A percentile compares a stretch with the other conserved stretches of the same genome.
These are phyloP conservation scores for Liodrosophila aerea DNA, from an alignment of 2,888 invertebrate genomes.

Conservation along the genomic window DNA sequence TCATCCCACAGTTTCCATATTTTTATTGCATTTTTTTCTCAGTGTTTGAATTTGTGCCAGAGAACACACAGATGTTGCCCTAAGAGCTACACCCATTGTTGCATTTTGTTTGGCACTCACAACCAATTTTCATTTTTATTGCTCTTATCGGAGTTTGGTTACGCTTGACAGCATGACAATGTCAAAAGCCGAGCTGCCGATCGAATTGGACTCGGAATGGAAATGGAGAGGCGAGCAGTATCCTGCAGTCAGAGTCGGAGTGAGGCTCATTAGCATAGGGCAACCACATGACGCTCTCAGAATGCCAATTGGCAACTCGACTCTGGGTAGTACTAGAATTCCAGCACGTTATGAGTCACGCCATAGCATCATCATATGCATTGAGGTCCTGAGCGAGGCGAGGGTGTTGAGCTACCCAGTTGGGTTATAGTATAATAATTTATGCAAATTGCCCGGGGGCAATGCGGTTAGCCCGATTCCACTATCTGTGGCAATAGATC, in stretches of 20 bases:
- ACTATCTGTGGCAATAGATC: constrained; percentile 59
- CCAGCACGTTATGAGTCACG: constrained; percentile 67
- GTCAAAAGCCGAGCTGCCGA: constrained; percentile 51
- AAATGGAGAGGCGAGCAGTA: constrained; percentile 19
- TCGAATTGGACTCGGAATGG: constrained; percentile 39
- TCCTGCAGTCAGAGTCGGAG: constrained; percentile 40
- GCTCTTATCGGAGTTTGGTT: constrained; percentile 80
- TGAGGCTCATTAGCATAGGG: constrained; percentile 62
- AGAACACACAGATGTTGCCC: constrained; percentile 62
- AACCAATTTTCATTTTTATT: constrained; percentile 71
- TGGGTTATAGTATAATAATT: constrained; percentile 68
- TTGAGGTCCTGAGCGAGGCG: constrained; percentile 31
- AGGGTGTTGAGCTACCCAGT: constrained; percentile 45
- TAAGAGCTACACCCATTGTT: constrained; percentile 48
- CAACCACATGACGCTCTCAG: constrained; percentile 55
- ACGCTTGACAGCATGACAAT: constrained; percentile 78
- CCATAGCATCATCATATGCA: constrained; percentile 46
- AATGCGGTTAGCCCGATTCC: constrained; percentile 41
- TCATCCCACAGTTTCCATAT: too few species aligned
- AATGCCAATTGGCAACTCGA: constrained; percentile 66
- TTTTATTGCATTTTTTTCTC: too few species aligned
- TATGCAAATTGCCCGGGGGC: constrained; percentile 77
- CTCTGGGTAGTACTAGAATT: constrained; percentile 14
- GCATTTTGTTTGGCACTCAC: constrained; percentile 57
- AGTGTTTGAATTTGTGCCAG: constrained; percentile 35